Evolutionary conservation across 2,113 vertebrate species (phyloP).

Genomic region (Morone chrysops): DNA sequence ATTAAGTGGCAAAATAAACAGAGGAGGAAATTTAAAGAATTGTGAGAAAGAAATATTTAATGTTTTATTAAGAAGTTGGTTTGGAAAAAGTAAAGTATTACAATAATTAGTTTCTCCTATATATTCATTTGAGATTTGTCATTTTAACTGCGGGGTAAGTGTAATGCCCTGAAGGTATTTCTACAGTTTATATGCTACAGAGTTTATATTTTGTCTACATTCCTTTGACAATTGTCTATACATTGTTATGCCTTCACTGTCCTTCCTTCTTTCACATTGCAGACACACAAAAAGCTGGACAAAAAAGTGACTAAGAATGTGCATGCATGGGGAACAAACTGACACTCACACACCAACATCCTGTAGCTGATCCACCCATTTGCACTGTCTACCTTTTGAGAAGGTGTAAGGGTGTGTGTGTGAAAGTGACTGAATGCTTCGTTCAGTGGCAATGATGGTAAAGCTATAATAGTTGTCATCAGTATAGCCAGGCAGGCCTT

Average conservation of each 20-base stretch:
- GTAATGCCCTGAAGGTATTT: neutral
- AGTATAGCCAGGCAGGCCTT: constrained; percentile 45
- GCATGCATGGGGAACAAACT: neutral
- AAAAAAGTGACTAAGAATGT: neutral
- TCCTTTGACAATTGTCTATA: constrained; percentile 1
- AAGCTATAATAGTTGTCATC: constrained; percentile 54
- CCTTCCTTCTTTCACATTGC: neutral
- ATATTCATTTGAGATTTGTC: neutral
- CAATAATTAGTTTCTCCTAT: neutral
- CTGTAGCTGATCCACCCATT: neutral
- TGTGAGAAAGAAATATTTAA: neutral
- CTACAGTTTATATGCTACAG: neutral
- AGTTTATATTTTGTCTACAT: constrained; percentile 3
- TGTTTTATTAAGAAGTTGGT: neutral
- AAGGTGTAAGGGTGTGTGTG: constrained; percentile 8
- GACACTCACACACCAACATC: neutral
- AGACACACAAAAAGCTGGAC: neutral
- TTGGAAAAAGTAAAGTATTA: neutral
- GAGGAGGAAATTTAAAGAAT: neutral
- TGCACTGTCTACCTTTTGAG: neutral
- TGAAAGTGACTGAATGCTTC: constrained; percentile 24
- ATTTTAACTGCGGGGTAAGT: neutral
- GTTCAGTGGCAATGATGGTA: constrained; percentile 45
- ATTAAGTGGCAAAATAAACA: neutral
- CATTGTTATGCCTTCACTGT: too few species aligned